phyloP scores from a whole-genome alignment of 2,888 invertebrate species.

The Leptinotarsa haldemani region DNA sequence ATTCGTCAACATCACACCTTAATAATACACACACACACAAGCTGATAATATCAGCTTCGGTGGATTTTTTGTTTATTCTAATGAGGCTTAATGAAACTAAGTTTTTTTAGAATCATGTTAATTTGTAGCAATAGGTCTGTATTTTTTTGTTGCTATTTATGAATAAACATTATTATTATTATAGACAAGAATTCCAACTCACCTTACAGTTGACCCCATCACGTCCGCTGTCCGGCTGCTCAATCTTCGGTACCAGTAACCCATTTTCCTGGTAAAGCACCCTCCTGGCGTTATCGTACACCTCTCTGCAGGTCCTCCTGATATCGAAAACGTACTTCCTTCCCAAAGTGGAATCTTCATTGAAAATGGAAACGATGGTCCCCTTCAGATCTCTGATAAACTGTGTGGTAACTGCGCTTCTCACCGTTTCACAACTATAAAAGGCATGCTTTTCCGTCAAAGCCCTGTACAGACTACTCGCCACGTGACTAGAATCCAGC shows the following conservation, averaged over 20 bases:
- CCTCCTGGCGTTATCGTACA: conserved; percentile 87
- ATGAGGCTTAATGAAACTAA: no score
- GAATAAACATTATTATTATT: no score
- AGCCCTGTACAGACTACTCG: conserved; percentile 84
- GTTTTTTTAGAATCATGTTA: no score
- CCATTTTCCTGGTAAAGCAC: conserved; percentile 70
- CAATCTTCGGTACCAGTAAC: conserved; percentile 58
- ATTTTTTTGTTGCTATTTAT: no score
- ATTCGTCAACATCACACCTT: no score
- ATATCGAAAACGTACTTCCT: conserved; percentile 94
- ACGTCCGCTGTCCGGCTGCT: conserved; percentile 51
- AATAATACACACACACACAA: no score
- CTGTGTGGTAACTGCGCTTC: conserved; percentile 88
- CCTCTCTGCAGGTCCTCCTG: conserved; percentile 87
- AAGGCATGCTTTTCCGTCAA: conserved; percentile 93
- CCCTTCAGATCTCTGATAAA: conserved; percentile 91
- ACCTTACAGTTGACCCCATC: conserved; percentile 61
- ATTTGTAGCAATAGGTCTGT: no score
- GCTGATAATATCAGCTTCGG: no score
- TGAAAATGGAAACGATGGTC: conserved; percentile 90
- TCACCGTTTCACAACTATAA: conserved; percentile 92
- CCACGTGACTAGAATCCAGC: conserved; percentile 83
- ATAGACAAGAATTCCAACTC: conserved; percentile 46
- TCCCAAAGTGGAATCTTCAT: conserved; percentile 86
- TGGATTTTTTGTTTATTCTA: no score